These are phyloP conservation scores for Autographa gamma DNA, from an alignment of 2,888 invertebrate genomes.

Conservation along the genomic window DNA sequence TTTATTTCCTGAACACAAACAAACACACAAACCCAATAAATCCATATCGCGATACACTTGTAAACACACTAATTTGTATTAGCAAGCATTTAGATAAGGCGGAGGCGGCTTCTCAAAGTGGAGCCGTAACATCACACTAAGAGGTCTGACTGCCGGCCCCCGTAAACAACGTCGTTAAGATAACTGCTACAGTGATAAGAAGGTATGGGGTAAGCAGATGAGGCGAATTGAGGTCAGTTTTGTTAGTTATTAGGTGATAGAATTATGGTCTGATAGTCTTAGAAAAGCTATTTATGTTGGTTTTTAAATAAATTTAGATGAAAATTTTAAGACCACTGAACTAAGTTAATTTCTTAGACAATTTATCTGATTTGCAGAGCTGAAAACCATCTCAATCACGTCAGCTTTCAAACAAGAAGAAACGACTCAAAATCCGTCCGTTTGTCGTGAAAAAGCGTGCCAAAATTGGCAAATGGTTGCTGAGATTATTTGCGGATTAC, in stretches of 20 bases:
- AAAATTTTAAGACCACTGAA: too few species aligned
- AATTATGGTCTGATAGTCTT: neutral
- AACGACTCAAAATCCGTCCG: too few species aligned
- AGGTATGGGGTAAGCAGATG: constrained; percentile 25
- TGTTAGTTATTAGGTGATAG: constrained; percentile 2
- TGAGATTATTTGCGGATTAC: too few species aligned
- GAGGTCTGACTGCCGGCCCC: constrained; percentile 36
- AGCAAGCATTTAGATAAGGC: constrained; percentile 30
- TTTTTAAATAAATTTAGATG: too few species aligned
- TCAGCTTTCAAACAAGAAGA: too few species aligned
- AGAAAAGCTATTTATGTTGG: too few species aligned
- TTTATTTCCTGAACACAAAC: neutral
- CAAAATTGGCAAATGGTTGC: too few species aligned
- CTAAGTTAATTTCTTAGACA: too few species aligned
- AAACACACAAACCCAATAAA: neutral
- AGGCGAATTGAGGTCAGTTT: neutral
- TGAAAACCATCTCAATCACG: too few species aligned
- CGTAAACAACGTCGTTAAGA: constrained; percentile 51
- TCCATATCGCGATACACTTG: constrained; percentile 9
- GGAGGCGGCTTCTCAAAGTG: constrained; percentile 22
- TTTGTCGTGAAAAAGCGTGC: too few species aligned
- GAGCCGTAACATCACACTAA: constrained; percentile 31
- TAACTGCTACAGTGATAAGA: constrained; percentile 23
- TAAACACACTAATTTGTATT: constrained; percentile 40
- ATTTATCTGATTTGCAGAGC: too few species aligned